Conservation (phyloP, 2,113 vertebrate genomes). For the Onychorhynchus coronatus region DNA sequence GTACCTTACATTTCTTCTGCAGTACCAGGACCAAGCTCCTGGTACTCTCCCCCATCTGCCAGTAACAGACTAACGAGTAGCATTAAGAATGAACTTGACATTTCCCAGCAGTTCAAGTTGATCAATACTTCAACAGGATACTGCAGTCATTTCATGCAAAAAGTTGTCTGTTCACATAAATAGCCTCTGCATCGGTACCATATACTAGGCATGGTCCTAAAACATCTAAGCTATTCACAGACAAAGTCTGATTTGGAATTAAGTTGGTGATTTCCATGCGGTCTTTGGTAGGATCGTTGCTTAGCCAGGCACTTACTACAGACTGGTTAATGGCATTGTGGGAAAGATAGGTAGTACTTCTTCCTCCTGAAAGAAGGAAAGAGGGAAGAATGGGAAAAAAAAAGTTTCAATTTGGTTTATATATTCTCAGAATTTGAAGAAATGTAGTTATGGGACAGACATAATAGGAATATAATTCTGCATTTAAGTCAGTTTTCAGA, state of each 20-base stretch:
- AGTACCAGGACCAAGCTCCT: neutral
- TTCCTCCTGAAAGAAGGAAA: constrained; percentile 78
- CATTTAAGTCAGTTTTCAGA: neutral
- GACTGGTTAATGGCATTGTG: constrained; percentile 81
- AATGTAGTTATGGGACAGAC: neutral
- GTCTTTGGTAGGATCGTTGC: constrained; percentile 87
- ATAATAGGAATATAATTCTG: neutral
- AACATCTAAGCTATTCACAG: constrained; percentile 93
- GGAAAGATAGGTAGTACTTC: constrained; percentile 82
- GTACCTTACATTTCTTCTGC: neutral
- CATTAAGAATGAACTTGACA: neutral
- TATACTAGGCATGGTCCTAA: constrained; percentile 93
- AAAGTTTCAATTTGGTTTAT: neutral
- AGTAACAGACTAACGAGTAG: neutral
- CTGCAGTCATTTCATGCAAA: constrained; percentile 59
- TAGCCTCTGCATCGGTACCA: constrained; percentile 92
- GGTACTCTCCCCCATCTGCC: neutral
- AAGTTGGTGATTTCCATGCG: constrained; percentile 92
- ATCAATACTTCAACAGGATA: neutral
- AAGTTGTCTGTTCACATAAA: constrained; percentile 90
- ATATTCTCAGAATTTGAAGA: neutral
- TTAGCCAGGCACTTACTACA: constrained; percentile 87
- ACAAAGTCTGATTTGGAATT: constrained; percentile 87
- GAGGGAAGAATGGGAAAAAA: neutral
- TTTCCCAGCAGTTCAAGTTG: neutral